Conservation (phyloP, 2,888 invertebrate genomes). For the Tenthredo distinguenda region DNA sequence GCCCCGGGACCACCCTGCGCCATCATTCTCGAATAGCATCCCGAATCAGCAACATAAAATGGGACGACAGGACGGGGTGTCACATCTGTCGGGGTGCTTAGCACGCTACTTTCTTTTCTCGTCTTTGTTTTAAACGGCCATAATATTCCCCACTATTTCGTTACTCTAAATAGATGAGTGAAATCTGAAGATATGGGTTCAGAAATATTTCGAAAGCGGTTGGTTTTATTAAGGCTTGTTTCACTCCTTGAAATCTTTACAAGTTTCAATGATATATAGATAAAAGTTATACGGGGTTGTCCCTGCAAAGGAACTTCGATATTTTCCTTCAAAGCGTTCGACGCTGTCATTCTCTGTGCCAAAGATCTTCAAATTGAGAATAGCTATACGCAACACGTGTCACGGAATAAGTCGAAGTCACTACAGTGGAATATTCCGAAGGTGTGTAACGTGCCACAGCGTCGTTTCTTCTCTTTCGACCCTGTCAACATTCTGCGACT, state of each 20-base stretch:
- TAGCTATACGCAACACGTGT: not conserved
- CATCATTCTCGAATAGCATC: slow-evolving; percentile 22
- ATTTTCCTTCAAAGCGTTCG: not conserved
- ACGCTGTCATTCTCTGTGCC: not conserved
- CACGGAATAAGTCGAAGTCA: not conserved
- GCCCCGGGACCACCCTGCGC: not conserved
- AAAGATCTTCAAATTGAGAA: not conserved
- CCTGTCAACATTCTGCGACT: not conserved
- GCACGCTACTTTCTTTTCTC: not conserved
- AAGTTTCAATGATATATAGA: not conserved
- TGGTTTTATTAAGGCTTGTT: no score
- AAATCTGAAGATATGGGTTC: not conserved
- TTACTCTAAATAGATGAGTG: not conserved
- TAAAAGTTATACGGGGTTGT: no score
- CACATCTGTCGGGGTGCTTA: slow-evolving; percentile 24
- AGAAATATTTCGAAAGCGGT: no score
- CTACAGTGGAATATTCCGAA: not conserved
- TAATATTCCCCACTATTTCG: not conserved
- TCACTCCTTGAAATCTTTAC: not conserved
- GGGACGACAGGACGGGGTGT: not conserved
- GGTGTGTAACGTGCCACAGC: not conserved
- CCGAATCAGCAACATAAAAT: slow-evolving; percentile 23
- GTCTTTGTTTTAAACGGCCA: not conserved
- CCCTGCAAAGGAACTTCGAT: not conserved
- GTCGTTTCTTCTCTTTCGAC: not conserved